A percentile compares a stretch with the other conserved stretches of the same genome.
Conservation (phyloP, 1,140 invertebrate genomes). For the Semibalanus balanoides region DNA sequence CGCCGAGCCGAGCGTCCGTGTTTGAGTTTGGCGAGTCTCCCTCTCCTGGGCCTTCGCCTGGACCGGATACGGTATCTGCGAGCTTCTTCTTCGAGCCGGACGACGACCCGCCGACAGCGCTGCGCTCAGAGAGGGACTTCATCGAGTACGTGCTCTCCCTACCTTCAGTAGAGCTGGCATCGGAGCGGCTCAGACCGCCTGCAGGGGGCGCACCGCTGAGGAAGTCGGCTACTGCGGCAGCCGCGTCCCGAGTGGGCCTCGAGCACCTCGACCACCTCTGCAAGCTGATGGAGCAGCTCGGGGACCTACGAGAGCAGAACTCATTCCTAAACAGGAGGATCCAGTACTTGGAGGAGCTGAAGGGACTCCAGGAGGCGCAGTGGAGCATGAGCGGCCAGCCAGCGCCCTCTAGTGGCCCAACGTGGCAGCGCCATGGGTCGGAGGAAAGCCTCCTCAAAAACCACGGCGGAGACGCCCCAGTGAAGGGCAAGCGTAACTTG, state of each 20-base stretch:
- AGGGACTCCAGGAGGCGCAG: slow-evolving; percentile 42
- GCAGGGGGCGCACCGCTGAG: slow-evolving; percentile 3
- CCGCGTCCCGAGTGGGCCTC: slow-evolving; percentile 34
- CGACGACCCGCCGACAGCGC: slow-evolving; percentile 17
- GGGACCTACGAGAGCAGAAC: slow-evolving; percentile 53
- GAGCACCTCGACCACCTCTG: slow-evolving; percentile 62
- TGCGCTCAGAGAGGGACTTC: slow-evolving; percentile 22
- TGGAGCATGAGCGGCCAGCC: slow-evolving; percentile 12
- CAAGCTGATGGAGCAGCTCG: slow-evolving; percentile 54
- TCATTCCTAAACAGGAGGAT: slow-evolving; percentile 47
- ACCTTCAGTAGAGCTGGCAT: slow-evolving; percentile 16
- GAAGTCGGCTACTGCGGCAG: slow-evolving; percentile 8
- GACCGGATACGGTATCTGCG: neutral
- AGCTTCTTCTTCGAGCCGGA: neutral
- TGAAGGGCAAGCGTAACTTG: slow-evolving; percentile 17
- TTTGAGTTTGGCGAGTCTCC: neutral
- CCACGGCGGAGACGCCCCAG: slow-evolving; percentile 4
- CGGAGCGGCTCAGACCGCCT: neutral
- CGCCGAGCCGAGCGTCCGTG: neutral
- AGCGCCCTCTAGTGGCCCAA: slow-evolving; percentile 7
- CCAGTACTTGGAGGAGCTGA: slow-evolving; percentile 54
- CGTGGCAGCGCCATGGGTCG: slow-evolving; percentile 13
- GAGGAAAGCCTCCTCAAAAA: slow-evolving; percentile 17
- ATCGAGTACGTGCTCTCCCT: slow-evolving; percentile 22
- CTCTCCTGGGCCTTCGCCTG: neutral